phyloP scores from a whole-genome alignment of 92 coral and sea anemone genomes.

The Muricea muricata region DNA sequence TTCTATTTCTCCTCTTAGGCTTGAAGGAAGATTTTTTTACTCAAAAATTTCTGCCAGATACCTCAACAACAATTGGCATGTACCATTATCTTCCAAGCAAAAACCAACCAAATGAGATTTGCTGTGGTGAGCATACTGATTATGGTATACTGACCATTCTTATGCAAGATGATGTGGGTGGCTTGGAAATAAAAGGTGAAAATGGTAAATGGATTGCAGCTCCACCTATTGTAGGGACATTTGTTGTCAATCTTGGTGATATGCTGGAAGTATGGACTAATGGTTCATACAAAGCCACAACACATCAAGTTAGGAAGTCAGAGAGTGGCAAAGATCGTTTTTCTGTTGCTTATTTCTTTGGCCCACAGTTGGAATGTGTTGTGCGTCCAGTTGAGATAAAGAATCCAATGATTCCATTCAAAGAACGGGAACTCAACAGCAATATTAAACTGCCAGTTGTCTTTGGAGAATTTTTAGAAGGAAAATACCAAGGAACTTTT shows the following conservation, averaged over 20 bases:
- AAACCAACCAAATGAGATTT: slow-evolving; percentile 47
- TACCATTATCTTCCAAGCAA: slow-evolving; percentile 77
- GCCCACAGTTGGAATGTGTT: slow-evolving; percentile 73
- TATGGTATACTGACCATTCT: slow-evolving; percentile 76
- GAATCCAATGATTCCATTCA: slow-evolving; percentile 60
- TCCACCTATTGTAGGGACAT: slow-evolving; percentile 75
- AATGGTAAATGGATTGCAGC: slow-evolving; percentile 76
- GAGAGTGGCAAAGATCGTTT: slow-evolving; percentile 54
- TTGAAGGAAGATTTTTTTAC: slow-evolving; percentile 63
- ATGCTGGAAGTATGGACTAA: slow-evolving; percentile 82
- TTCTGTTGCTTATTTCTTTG: slow-evolving; percentile 79
- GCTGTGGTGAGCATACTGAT: slow-evolving; percentile 80
- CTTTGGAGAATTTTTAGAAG: slow-evolving; percentile 70
- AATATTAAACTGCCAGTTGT: slow-evolving; percentile 63
- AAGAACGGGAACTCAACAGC: slow-evolving; percentile 25
- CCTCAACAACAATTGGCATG: slow-evolving; percentile 69
- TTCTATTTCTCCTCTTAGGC: slow-evolving; percentile 65
- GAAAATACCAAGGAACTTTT: slow-evolving; percentile 58
- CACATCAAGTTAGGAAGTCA: slow-evolving; percentile 71
- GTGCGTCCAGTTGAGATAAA: slow-evolving; percentile 68
- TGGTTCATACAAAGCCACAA: slow-evolving; percentile 73
- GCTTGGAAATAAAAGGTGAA: slow-evolving; percentile 66
- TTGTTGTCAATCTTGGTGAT: slow-evolving; percentile 80
- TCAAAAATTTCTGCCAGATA: slow-evolving; percentile 54
- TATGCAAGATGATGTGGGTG: slow-evolving; percentile 83